Evolutionary conservation across 1,140 invertebrate species (phyloP), one percentile per base, ranked within the genome.

Genomic region (Drosophila erecta): DNA sequence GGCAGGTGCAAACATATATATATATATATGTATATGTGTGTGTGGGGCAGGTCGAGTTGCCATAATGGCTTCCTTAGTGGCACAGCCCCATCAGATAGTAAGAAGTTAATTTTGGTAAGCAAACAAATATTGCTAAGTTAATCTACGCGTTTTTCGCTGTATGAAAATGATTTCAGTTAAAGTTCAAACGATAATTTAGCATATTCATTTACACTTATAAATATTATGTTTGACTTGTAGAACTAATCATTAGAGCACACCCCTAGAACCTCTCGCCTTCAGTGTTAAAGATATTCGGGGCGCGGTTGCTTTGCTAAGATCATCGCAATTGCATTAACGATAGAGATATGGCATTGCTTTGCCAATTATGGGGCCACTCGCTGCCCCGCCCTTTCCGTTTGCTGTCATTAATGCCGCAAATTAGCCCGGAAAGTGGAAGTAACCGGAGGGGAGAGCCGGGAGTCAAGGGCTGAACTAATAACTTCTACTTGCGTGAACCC

Each of bases 401-500:
- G 58, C 60, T 59, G 49, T 74, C 74, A 87, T 86, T 86, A 87
- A 81, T 78, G 75, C 79, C 83, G 58, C 79, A 87, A 86, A 87
- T 86, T 87, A 75, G 83, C 66, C 57, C 43, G 46, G 37, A 35
- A 62, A 56, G 49, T 40, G 55, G 40, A 20, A 22, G 55, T 33
- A 20, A 38, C 22, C 38, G 14, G 27, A 14, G 41, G 37, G 33
- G n/a, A 22, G 49, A 47, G 59, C 37, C 37, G 12, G 37, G 37
- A 38, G 37, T 14, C 11, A 14, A 38, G 11, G 37, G 12, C 49
- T 56, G 57, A 75, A 70, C 75, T 86, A 86, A 86, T 86, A 86
- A 86, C 75, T 87, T 86, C 79, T 86, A 76, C 54, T 87, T 86
- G 83, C 70, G 54, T 87, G 79, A 85, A 81, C 58, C 77, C 61